phyloP scores from a whole-genome alignment of 2,113 vertebrate genomes.

The Atlantisia rogersi region DNA sequence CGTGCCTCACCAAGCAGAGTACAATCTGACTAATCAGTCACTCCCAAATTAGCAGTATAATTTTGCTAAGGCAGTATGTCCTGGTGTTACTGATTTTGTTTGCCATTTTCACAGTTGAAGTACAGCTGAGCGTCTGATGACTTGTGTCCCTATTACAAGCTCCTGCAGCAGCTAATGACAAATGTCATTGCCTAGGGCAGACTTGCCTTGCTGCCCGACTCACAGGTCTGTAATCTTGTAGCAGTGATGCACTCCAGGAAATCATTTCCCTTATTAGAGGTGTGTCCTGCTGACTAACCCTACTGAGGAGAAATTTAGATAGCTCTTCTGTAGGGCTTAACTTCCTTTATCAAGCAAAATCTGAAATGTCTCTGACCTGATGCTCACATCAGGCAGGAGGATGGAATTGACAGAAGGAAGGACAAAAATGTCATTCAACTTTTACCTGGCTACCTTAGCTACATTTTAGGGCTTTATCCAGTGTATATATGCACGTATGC shows the following conservation, averaged over 20 bases:
- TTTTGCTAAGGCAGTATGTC: conserved; percentile 4
- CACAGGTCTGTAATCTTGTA: background rate
- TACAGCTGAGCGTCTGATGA: background rate
- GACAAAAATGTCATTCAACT: background rate
- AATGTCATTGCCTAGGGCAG: background rate
- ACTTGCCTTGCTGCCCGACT: background rate
- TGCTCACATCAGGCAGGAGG: rapidly evolving
- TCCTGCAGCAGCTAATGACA: background rate
- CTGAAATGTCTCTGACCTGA: background rate
- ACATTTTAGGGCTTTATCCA: background rate
- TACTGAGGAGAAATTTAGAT: background rate
- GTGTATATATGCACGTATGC: background rate
- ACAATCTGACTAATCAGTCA: background rate
- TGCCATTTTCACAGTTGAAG: conserved; percentile 3
- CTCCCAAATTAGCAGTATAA: background rate
- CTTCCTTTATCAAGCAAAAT: background rate
- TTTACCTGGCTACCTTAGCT: background rate
- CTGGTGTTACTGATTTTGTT: background rate
- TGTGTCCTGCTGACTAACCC: background rate
- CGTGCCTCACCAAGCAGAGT: background rate
- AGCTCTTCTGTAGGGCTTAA: background rate
- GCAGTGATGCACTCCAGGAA: background rate
- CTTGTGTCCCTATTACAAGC: background rate
- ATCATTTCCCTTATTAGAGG: background rate
- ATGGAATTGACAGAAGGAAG: background rate